Percentiles rank a stretch among this genome's conserved stretches.
Evolutionary conservation across 2,797 vertebrate genomes (phyloP).

Genomic region (Pelochelys cantorii): DNA sequence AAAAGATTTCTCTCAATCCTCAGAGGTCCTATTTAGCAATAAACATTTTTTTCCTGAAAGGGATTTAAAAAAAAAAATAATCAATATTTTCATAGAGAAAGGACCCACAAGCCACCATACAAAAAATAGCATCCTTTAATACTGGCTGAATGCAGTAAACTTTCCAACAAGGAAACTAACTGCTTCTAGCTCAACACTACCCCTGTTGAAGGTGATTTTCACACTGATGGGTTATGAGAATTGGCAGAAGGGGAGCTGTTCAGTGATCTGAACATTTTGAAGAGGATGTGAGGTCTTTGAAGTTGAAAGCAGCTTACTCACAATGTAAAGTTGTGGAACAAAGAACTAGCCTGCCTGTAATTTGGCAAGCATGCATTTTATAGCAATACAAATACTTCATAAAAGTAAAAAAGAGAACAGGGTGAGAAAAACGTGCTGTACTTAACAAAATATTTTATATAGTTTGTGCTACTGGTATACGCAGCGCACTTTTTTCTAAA

Average conservation of each 20-base stretch:
- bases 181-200: background rate
- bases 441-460: background rate
- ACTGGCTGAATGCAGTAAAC: background rate
- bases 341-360: slow-evolving; percentile 3
- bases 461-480: background rate
- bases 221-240: background rate
- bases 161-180: background rate
- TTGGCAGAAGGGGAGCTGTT: background rate
- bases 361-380: background rate
- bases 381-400: background rate
- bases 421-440: slow-evolving; percentile 1
- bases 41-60: background rate
- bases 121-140: background rate
- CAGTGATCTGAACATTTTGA: background rate
- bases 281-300: slow-evolving; percentile 7
- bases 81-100: background rate
- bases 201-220: background rate
- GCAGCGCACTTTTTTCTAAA: background rate
- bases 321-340: background rate
- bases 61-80: slow-evolving; percentile 4
- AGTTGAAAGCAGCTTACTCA: background rate
- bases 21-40: background rate
- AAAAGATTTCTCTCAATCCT: background rate
- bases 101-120: background rate
- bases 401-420: background rate